phyloP scores from a whole-genome alignment of 2,113 vertebrate genomes.

The Leptobrachium ailaonicum region DNA sequence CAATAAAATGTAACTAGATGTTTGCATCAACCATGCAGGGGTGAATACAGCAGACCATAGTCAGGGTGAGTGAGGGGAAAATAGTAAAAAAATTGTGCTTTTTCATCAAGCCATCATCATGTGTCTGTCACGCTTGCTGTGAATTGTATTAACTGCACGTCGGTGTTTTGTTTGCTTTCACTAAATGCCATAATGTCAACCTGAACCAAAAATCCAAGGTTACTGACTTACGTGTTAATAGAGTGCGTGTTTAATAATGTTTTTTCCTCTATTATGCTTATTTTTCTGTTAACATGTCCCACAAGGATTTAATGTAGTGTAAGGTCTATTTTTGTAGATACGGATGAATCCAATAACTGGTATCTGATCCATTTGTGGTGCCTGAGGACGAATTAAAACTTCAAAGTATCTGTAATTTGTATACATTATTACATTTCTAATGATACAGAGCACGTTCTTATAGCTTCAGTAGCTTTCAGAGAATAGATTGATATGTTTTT shows the following conservation, averaged over 20 bases:
- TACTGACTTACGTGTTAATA: constrained; percentile 4
- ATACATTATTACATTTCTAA: too few species aligned
- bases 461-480: too few species aligned
- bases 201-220: background rate
- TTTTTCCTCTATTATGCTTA: background rate
- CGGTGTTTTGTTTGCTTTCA: constrained; percentile 18
- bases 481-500: too few species aligned
- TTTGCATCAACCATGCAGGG: too few species aligned
- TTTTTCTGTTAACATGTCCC: background rate
- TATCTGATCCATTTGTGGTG: too few species aligned
- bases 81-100: background rate
- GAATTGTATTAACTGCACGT: constrained; percentile 10
- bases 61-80: background rate
- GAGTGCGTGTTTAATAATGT: background rate
- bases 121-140: constrained; percentile 23
- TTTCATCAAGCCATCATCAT: background rate
- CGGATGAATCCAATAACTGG: too few species aligned
- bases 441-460: too few species aligned
- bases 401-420: too few species aligned
- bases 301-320: background rate
- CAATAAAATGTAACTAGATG: too few species aligned
- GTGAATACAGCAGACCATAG: background rate
- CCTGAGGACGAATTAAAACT: too few species aligned
- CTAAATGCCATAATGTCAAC: constrained; percentile 1
- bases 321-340: too few species aligned